phyloP scores from a whole-genome alignment of 2,113 vertebrate species.

The Microtus richardsoni region DNA sequence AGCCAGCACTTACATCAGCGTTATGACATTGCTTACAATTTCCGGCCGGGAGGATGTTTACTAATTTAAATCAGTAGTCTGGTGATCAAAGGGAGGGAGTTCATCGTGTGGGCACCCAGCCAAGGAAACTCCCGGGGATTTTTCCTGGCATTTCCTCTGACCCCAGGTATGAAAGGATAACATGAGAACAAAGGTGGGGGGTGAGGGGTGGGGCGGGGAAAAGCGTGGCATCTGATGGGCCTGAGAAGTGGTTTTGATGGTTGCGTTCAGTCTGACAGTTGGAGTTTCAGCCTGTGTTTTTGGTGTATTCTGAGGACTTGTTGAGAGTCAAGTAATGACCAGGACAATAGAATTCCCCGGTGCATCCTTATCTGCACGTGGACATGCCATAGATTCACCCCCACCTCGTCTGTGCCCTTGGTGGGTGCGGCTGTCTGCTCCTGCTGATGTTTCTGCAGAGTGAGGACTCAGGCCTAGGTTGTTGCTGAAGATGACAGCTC shows the following conservation, averaged over 20 bases:
- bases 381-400: background rate
- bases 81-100: slow-evolving; percentile 56
- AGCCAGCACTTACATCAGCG: slow-evolving; percentile 60
- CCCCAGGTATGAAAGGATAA: slow-evolving; percentile 32
- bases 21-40: slow-evolving; percentile 52
- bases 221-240: background rate
- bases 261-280: background rate
- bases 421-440: background rate
- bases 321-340: background rate
- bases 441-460: background rate
- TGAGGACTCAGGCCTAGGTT: background rate
- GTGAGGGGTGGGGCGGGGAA: background rate
- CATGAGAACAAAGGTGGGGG: background rate
- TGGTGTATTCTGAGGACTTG: background rate
- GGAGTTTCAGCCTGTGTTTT: slow-evolving; percentile 15
- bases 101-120: background rate
- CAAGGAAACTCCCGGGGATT: slow-evolving; percentile 29
- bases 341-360: background rate
- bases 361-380: background rate
- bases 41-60: slow-evolving; percentile 43
- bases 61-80: slow-evolving; percentile 67
- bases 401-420: background rate
- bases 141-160: slow-evolving; percentile 54
- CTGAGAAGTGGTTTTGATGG: background rate
- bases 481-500: background rate